A percentile compares a stretch with the other conserved stretches of the same genome.
Conservation (phyloP, 2,797 vertebrate species). For the Mus spretus region DNA sequence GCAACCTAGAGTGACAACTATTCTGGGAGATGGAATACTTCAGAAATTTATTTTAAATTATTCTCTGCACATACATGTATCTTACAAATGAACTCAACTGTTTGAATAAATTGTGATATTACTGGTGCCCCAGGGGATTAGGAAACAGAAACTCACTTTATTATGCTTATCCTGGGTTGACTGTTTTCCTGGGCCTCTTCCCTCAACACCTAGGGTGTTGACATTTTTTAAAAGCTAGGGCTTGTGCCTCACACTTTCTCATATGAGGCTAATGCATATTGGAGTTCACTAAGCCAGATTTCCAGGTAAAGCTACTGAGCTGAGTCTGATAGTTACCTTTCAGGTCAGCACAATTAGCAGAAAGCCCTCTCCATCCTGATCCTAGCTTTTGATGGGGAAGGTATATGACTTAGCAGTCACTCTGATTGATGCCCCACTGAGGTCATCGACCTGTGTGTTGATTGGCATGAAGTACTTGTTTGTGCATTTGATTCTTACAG, state of each 20-base stretch:
- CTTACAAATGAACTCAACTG: neutral
- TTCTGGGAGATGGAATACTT: constrained; percentile 34
- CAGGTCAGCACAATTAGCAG: neutral
- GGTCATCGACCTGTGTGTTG: neutral
- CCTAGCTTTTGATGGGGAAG: neutral
- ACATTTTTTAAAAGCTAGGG: neutral
- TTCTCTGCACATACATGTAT: neutral
- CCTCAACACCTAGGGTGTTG: neutral
- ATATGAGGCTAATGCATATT: neutral
- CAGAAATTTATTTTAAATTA: constrained; percentile 37
- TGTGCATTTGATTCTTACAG: neutral
- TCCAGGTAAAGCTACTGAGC: neutral
- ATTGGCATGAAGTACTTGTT: neutral
- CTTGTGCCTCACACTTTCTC: neutral
- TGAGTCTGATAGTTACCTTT: neutral
- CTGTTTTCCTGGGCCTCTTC: neutral
- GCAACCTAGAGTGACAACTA: neutral
- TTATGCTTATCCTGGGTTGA: constrained; percentile 8
- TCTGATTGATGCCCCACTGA: neutral
- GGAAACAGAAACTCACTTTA: neutral
- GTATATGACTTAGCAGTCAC: neutral
- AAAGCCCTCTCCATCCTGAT: neutral
- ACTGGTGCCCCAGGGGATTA: neutral
- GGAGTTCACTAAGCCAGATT: neutral
- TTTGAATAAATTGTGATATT: constrained; percentile 26